Base-by-base conservation (phyloP, 2,113 vertebrate genomes). In the Phalacrocorax brasilianus region DNA sequence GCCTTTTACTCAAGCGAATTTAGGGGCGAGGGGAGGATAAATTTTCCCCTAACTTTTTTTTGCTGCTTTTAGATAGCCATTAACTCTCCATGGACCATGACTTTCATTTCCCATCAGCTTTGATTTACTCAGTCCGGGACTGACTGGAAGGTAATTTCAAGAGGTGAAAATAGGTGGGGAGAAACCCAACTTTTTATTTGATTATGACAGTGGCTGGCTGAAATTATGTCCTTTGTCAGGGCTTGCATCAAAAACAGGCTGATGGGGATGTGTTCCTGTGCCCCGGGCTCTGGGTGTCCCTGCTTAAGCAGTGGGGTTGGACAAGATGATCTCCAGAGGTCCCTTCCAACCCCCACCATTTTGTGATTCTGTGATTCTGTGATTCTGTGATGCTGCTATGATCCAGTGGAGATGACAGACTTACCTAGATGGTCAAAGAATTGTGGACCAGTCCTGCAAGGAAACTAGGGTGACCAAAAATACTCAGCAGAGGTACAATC, bases 101-200 rank as follows among this genome's bases (percentile, higher is more conserved):
- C 91, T 97, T 98, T 96, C 78, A 93, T 97, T 97, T 97, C 93
- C 86, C 79, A 94, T 97, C 94, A 96, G 89, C 93, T 97, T 93
- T 97, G 96, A 97, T 97, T 97, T 97, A 96, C 95, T 98, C 91
- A 94, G 91, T 91, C 95, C 97, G 79, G 87, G 87, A 63, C 94
- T 97, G 89, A 93, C 85, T 96, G 79, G 90, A 95, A 97, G 89
- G 79, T 97, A 96, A 96, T 97, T 97, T 97, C 93, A 96, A 95
- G 96, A 95, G 82, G 71, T 78, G 95, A 96, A 97, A 92, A 80
- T 6, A 67, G 78, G 35, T 56, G 40, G 44, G 55, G 78, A 97
- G 94, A 97, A 78, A 14, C 14, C 9, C 22, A 61, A 13, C 59
- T 84, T 95, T 85, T 73, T 85, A 85, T 96, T 97, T 94, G 95